Evolutionary conservation across 2,888 invertebrate genomes (phyloP).

Genomic region (Ectemnius lituratus): DNA sequence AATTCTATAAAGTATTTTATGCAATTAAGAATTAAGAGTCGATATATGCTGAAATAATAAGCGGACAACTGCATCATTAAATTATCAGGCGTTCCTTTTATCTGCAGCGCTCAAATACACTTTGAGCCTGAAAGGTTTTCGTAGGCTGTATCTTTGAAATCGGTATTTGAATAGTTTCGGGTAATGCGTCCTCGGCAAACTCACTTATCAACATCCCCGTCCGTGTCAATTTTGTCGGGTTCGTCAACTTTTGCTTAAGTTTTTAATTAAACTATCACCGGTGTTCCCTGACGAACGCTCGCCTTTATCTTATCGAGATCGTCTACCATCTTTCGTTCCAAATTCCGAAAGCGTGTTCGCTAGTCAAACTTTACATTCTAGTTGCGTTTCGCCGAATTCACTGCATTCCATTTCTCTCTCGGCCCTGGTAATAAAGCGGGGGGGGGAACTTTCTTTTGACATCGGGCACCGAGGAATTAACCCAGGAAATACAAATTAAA

Average conservation of each 20-base stretch:
- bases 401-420: background rate
- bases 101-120: background rate
- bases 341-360: background rate
- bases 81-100: slow-evolving; percentile 1
- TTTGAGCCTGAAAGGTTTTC: slow-evolving; percentile 20
- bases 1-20: too few species aligned
- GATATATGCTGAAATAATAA: too few species aligned
- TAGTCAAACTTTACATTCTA: background rate
- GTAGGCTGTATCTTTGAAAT: slow-evolving; percentile 37
- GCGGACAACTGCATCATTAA: too few species aligned
- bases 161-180: slow-evolving; percentile 27
- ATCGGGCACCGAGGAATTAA: too few species aligned
- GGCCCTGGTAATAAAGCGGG: too few species aligned
- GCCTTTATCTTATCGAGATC: slow-evolving; percentile 1
- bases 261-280: background rate
- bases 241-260: slow-evolving; percentile 12
- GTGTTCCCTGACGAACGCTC: background rate
- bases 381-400: background rate
- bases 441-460: too few species aligned
- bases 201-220: slow-evolving; percentile 32
- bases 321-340: background rate
- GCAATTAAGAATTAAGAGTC: too few species aligned
- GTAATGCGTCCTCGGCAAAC: slow-evolving; percentile 45
- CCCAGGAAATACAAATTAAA: too few species aligned
- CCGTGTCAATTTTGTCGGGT: slow-evolving; percentile 35